Evolutionary conservation across 2,888 invertebrate genomes (phyloP), one percentile per base, ranked within the genome.

Genomic region (Chrysolina oricalcia): DNA sequence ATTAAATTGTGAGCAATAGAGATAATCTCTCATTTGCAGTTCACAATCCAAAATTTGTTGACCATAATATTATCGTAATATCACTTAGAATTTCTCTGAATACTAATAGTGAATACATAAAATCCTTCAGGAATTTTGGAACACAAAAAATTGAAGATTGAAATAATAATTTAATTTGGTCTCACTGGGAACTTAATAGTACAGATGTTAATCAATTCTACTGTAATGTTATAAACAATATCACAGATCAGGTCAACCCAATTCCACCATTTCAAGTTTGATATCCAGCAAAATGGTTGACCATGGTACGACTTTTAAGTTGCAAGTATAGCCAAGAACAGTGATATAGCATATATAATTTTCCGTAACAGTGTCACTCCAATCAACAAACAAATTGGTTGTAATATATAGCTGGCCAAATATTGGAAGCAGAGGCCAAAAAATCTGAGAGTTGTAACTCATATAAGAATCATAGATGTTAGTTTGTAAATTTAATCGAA

Each of bases 321-420:
- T 59, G 59, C 17, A 59, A 59, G 19, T 59, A 59, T 59, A 59
- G n/a, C 59, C 59, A 59, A 59, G 19, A 59, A 59, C 19, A 59
- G 59, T n/a, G 21, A 59, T 59, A 59, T 19, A 59, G 59, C 11
- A n/a, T n/a, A n/a, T n/a, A n/a, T n/a, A n/a, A n/a, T n/a, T n/a
- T n/a, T n/a, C n/a, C n/a, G n/a, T n/a, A 62, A 62, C 62, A 62
- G 27, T 62, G 62, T 62, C 62, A 62, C 62, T 62, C 62, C 21
- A 62, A 35, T 62, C 62, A 35, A 23, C 62, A 62, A 62, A 62
- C 27, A 27, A 62, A 62, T 62, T 62, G 62, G 62, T 21, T 27
- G n/a, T n/a, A n/a, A n/a, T n/a, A n/a, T n/a, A n/a, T n/a, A n/a
- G n/a, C n/a, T n/a, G n/a, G n/a, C n/a, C n/a, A n/a, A n/a, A n/a